Evolutionary conservation across 2,797 vertebrate genomes (phyloP), one percentile per base, ranked within the genome.

Genomic region (Silurus lanzhouensis): DNA sequence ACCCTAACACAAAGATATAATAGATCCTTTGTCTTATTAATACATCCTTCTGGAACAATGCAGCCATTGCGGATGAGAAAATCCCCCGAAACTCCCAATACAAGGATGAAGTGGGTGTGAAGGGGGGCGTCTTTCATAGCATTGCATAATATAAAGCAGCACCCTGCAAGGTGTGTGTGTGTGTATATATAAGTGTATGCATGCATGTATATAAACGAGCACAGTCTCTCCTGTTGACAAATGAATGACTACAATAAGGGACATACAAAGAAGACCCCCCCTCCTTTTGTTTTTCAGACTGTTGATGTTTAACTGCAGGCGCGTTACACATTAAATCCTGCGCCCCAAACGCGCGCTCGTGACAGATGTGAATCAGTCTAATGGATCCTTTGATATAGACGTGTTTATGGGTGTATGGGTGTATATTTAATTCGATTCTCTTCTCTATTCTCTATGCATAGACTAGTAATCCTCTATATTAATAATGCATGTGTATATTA

Each of bases 11-110:
- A 91, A 90, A 84, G 84, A 91, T 89, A 94, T 93, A 94, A 94
- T 92, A 92, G 92, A 85, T 86, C 87, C 94, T 94, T 96, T 95
- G 94, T 96, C 93, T 95, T 93, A 95, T 94, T 94, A 94, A 94
- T 94, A 91, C 91, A 92, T 93, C 92, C 92, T 95, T 92, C 88
- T 92, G 92, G 90, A 88, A 95, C 94, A 95, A 94, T 94, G 94
- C 90, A 88, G 91, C 91, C 91, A 91, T 90, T 92, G 93, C 91
- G 92, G 92, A 93, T 94, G 93, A 93, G 92, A 92, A 93, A 93
- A 93, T 92, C 92, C 83, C 79, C 91, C 85, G 58, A 83, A 83
- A 81, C 67, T 70, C 31, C 27, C 20, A 61, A 31, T 68, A 20
- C 64, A 14, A 86, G 82, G 52, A 61, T 25, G 86, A 79, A 90